Evolutionary conservation across 1,140 invertebrate species (phyloP).

Genomic region (Lasioglossum albipes): DNA sequence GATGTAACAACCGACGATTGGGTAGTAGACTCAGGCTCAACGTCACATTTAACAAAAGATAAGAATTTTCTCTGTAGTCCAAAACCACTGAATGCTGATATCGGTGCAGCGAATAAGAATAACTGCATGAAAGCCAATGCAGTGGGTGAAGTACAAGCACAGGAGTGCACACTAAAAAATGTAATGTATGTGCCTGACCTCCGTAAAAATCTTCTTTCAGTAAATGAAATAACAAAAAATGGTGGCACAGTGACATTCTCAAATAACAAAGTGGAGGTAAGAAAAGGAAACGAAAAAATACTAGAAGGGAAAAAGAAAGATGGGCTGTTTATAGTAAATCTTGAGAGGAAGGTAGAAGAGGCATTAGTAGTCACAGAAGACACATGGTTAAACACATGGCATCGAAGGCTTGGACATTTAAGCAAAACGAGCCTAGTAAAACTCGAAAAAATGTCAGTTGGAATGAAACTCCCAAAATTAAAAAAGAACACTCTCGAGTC

Average conservation of each 20-base stretch:
- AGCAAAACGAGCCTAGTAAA: neutral
- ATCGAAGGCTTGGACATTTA: neutral
- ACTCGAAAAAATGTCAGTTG: neutral
- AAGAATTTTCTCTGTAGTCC: neutral
- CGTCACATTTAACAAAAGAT: constrained; percentile 13
- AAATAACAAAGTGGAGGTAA: neutral
- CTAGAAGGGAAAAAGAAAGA: neutral
- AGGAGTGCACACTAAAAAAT: constrained; percentile 13
- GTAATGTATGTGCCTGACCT: constrained; percentile 29
- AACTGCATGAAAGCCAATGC: neutral
- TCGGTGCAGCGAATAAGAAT: neutral
- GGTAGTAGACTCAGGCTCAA: constrained; percentile 18
- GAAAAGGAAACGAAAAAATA: neutral
- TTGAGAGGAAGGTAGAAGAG: neutral
- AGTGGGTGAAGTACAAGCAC: neutral
- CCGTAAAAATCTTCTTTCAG: constrained; percentile 15
- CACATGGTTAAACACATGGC: neutral
- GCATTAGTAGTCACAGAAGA: neutral
- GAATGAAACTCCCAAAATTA: neutral
- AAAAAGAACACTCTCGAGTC: neutral
- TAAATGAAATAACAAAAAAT: constrained; percentile 10
- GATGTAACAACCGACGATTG: neutral
- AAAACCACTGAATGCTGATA: neutral
- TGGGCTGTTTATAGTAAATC: neutral
- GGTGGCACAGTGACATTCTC: constrained; percentile 16